Conservation (phyloP, 2,113 vertebrate genomes). For the Myanophis thanlyinensis region DNA sequence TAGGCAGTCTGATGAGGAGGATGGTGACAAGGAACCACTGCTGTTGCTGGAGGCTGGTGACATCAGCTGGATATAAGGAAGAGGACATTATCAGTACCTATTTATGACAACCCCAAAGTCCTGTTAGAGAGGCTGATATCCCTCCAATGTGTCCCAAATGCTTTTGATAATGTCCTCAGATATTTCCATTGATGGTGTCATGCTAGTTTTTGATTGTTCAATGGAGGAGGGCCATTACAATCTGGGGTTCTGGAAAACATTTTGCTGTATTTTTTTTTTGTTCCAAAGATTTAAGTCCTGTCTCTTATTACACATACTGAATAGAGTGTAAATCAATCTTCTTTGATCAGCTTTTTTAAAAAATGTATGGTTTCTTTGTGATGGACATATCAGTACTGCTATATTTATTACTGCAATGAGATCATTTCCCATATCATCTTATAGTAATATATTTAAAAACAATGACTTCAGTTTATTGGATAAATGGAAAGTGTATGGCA, state of each 20-base stretch:
- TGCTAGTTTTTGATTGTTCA: not conserved
- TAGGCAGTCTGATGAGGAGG: slow-evolving; percentile 88
- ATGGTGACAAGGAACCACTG: slow-evolving; percentile 90
- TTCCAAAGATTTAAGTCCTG: not conserved
- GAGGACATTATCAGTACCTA: not conserved
- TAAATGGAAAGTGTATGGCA: not conserved
- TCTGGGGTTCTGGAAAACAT: not conserved
- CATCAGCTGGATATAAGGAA: slow-evolving; percentile 77
- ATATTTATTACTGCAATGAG: not conserved
- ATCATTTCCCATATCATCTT: not conserved
- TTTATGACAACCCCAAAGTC: not conserved
- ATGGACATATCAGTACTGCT: not conserved
- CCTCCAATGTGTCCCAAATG: not conserved
- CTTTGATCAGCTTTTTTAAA: not conserved
- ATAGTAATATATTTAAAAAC: not conserved
- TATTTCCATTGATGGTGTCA: not conserved
- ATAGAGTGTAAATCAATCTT: not conserved
- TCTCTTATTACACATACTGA: not conserved
- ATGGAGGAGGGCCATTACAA: not conserved
- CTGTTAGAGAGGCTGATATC: not conserved
- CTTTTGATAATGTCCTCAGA: not conserved
- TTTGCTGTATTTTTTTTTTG: not conserved
- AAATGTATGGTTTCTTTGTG: not conserved
- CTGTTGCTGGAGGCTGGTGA: slow-evolving; percentile 93
- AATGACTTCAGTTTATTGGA: not conserved